A percentile compares a stretch with the other conserved stretches of the same genome.
phyloP scores from a whole-genome alignment of 2,797 vertebrate species.

The Cossypha niveicapilla region DNA sequence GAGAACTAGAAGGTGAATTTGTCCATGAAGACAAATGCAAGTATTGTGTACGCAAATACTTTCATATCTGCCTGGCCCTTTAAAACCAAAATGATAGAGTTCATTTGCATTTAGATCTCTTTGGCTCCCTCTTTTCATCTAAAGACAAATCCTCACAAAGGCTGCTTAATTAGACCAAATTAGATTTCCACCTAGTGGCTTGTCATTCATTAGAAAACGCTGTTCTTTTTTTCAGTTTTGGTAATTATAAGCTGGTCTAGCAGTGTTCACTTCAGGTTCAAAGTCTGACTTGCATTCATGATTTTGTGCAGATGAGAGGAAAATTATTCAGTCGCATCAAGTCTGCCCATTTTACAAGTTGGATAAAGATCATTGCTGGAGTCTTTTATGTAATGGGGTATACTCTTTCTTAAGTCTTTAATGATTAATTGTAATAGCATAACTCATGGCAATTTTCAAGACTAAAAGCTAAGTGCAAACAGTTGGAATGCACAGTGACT shows the following conservation, averaged over 20 bases:
- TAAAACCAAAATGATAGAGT: conserved; percentile 67
- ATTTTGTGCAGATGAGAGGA: conserved; percentile 64
- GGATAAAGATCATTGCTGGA: conserved; percentile 52
- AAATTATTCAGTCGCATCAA: conserved; percentile 61
- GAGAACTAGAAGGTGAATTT: background rate
- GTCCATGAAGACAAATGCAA: background rate
- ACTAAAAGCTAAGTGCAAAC: conserved; percentile 54
- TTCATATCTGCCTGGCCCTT: conserved; percentile 61
- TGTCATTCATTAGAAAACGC: conserved; percentile 80
- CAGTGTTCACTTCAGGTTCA: conserved; percentile 34
- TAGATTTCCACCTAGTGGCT: conserved; percentile 79
- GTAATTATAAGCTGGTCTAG: conserved; percentile 71
- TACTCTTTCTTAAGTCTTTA: conserved; percentile 59
- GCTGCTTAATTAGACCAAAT: conserved; percentile 85
- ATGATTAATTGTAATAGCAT: conserved; percentile 61
- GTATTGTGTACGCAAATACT: background rate
- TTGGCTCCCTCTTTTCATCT: conserved; percentile 75
- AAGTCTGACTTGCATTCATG: conserved; percentile 68
- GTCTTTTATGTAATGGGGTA: conserved; percentile 63
- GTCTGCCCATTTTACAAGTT: conserved; percentile 66
- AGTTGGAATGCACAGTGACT: background rate
- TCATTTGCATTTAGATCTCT: conserved; percentile 83
- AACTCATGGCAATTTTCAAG: conserved; percentile 55
- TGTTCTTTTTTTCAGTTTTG: conserved; percentile 75
- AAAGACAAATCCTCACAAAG: conserved; percentile 82